A percentile compares a stretch with the other conserved stretches of the same genome.
phyloP scores from a whole-genome alignment of 2,888 invertebrate genomes.

The Caenorhabditis sp. region DNA sequence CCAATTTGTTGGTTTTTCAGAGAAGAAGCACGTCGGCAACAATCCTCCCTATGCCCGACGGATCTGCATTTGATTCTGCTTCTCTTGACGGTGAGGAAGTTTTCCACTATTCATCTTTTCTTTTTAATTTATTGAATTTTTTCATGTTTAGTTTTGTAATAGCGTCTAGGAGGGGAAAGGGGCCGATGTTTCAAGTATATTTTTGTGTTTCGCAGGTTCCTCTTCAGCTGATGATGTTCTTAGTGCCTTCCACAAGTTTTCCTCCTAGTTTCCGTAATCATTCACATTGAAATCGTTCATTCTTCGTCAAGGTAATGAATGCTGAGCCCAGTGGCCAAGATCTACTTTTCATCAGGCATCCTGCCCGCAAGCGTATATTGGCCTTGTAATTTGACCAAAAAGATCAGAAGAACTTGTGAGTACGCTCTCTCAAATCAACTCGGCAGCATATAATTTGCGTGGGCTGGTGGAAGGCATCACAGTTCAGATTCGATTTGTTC shows the following conservation, averaged over 20 bases:
- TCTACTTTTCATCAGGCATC: too few species aligned
- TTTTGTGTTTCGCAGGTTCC: background rate
- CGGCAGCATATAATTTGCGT: background rate
- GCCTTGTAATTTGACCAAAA: conserved; percentile 39
- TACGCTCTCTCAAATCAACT: too few species aligned
- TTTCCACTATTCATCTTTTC: too few species aligned
- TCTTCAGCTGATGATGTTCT: background rate
- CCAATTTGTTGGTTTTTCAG: conserved; percentile 49
- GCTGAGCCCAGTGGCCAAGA: too few species aligned
- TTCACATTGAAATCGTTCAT: background rate
- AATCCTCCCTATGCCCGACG: conserved; percentile 41
- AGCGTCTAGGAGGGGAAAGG: too few species aligned
- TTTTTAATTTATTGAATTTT: too few species aligned
- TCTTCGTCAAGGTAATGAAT: too few species aligned
- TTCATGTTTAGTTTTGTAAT: too few species aligned
- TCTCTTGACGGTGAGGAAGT: conserved; percentile 39
- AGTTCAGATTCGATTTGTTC: too few species aligned
- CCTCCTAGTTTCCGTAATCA: too few species aligned
- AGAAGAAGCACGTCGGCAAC: conserved; percentile 60
- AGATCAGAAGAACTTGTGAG: conserved; percentile 51
- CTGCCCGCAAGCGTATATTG: conserved; percentile 41
- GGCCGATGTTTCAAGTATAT: background rate
- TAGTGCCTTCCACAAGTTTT: background rate
- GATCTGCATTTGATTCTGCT: conserved; percentile 23
- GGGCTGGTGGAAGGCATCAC: background rate